Conservation (phyloP, 2,888 invertebrate species). For the Chalcosyrphus nemorum region DNA sequence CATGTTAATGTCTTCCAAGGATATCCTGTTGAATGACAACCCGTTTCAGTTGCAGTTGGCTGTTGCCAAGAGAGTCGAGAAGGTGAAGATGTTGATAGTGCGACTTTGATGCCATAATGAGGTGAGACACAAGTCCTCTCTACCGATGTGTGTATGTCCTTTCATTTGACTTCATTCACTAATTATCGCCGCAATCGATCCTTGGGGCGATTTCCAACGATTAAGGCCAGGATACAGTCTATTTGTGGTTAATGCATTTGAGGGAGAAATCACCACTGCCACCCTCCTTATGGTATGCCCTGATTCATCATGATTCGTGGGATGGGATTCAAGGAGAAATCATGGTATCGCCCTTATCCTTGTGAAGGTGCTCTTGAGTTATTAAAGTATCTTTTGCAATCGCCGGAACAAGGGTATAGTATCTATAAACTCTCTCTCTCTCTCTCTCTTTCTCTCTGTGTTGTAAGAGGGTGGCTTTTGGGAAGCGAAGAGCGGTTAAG, state of each 20-base stretch:
- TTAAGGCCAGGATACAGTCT: neutral
- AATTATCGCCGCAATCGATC: conserved; percentile 61
- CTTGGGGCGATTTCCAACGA: conserved; percentile 37
- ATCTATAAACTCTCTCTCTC: conserved; percentile 63
- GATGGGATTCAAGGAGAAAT: neutral
- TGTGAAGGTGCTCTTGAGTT: conserved; percentile 49
- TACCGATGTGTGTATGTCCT: neutral
- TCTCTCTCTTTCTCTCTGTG: too few species aligned
- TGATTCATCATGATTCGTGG: conserved; percentile 16
- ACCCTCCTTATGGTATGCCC: conserved; percentile 17
- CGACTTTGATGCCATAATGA: conserved; percentile 28
- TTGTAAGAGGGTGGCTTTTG: conserved; percentile 17
- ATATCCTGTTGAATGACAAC: conserved; percentile 58
- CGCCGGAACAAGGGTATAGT: conserved; percentile 27
- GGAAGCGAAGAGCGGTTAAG: conserved; percentile 38
- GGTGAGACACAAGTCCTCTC: neutral
- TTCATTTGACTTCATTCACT: conserved; percentile 51
- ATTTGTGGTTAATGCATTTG: conserved; percentile 18
- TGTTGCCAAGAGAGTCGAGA: too few species aligned
- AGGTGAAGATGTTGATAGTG: neutral
- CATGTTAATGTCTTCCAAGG: conserved; percentile 53
- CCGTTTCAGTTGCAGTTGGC: neutral
- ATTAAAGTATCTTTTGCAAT: conserved; percentile 44
- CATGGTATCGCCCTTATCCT: neutral
- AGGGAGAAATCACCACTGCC: neutral